phyloP scores from a whole-genome alignment of 2,113 vertebrate species.

The Grammomys surdaster region DNA sequence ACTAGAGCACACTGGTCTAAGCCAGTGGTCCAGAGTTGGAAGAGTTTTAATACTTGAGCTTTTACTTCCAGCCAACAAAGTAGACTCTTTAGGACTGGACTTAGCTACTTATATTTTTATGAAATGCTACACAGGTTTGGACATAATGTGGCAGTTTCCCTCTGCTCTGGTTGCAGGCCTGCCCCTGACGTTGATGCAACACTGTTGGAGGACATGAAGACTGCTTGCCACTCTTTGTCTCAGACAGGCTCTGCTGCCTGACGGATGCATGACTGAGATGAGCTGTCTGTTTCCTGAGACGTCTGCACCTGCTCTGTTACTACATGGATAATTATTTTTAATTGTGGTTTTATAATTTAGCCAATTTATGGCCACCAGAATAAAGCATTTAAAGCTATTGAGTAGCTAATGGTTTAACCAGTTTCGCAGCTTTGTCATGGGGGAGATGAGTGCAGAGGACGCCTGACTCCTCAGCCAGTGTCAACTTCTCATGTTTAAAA shows the following conservation, averaged over 20 bases:
- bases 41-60: not conserved
- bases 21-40: not conserved
- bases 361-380: constrained; percentile 66
- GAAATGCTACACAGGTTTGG: not conserved
- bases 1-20: not conserved
- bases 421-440: constrained; percentile 67
- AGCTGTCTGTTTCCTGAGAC: constrained; percentile 2
- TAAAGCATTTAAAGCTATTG: constrained; percentile 72
- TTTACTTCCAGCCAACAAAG: not conserved
- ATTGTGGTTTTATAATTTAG: constrained; percentile 70
- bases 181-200: constrained; percentile 15
- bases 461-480: constrained; percentile 56
- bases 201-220: not conserved
- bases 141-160: not conserved
- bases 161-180: not conserved
- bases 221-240: not conserved
- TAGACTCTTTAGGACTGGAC: not conserved
- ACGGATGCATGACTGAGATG: not conserved
- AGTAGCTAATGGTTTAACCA: constrained; percentile 67
- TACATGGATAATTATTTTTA: constrained; percentile 64
- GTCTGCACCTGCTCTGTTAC: not conserved
- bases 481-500: constrained; percentile 75
- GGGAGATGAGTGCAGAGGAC: constrained; percentile 61
- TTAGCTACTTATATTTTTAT: not conserved
- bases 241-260: not conserved